Conservation (phyloP, 2,797 vertebrate species). For the Spheniscus humboldti region DNA sequence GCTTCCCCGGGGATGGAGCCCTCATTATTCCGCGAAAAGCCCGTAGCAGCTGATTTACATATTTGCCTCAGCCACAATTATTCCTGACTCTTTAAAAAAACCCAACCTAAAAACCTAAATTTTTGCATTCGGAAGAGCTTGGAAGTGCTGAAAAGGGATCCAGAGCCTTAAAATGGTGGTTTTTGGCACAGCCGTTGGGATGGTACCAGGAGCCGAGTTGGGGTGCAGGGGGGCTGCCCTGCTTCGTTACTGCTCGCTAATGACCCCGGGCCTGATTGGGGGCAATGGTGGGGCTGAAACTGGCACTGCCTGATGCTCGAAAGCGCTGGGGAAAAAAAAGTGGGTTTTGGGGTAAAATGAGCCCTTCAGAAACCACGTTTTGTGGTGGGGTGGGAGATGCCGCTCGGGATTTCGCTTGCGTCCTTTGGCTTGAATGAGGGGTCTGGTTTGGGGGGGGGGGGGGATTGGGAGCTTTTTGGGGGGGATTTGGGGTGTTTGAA, state of each 20-base stretch:
- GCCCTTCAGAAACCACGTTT: neutral
- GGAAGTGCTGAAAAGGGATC: neutral
- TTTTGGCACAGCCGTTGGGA: neutral
- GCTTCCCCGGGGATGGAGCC: neutral
- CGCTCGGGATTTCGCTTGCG: neutral
- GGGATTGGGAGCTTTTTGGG: too few species aligned
- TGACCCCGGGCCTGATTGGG: neutral
- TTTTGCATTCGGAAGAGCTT: neutral
- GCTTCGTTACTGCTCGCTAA: neutral
- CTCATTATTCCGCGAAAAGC: accelerated
- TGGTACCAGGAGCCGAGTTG: neutral
- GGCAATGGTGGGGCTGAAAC: neutral
- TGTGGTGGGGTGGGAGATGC: neutral
- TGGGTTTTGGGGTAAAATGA: neutral
- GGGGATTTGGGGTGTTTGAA: neutral
- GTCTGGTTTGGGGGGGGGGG: too few species aligned
- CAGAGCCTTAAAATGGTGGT: neutral
- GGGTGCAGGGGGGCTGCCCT: neutral
- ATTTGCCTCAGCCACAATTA: neutral
- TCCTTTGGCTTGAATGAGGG: too few species aligned
- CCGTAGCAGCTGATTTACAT: neutral
- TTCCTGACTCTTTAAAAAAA: too few species aligned
- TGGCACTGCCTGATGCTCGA: neutral
- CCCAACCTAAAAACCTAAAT: neutral
- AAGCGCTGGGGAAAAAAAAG: neutral